Base-by-base conservation (phyloP, 2,797 vertebrate species). In the Clamator glandarius region DNA sequence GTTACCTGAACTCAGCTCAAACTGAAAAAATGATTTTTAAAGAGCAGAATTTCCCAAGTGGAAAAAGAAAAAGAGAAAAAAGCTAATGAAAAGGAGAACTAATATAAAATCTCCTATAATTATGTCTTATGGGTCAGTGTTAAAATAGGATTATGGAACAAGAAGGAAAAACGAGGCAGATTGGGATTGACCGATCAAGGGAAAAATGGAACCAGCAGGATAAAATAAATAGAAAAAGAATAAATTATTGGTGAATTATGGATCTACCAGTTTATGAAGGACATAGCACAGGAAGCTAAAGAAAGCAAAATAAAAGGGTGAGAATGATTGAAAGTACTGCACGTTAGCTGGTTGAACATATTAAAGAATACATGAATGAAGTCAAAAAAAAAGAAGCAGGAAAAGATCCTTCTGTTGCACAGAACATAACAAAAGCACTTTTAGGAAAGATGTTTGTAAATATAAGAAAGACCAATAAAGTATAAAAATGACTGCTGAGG, bases 181-280 rank as follows among this genome's bases (percentile, higher is more conserved):
- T 86, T 42, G 36, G 54, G 17, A 64, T 41, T 41, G 48, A 87
- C 72, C 52, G 69, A 8, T 72, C 42, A 84, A 83, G 18, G 35
- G 25, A 24, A 87, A 87, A 64, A 52, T n/a, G 24, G 28, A 74
- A 31, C 20, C 26, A 28, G 11, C 62, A 72, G 87, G 24, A 13
- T 18, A 92, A 61, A 59, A 25, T 11, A 91, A 86, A 72, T 36
- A 88, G 55, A 92, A 15, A 8, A 85, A 87, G 35, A 23, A 89
- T 67, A 82, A 91, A 68, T 81, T 90, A 73, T 55, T 77, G 26
- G 17, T 74, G 61, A 83, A 88, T 80, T 95, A 82, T 41, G 20
- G 9, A 50, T 50, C 42, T 85, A 67, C 83, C 26, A 76, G n/a
- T 78, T 91, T 82, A 76, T 76, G 55, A 84, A 77, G 33, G 31